phyloP scores from a whole-genome alignment of 1,140 invertebrate genomes.

The Asbolus verrucosus region DNA sequence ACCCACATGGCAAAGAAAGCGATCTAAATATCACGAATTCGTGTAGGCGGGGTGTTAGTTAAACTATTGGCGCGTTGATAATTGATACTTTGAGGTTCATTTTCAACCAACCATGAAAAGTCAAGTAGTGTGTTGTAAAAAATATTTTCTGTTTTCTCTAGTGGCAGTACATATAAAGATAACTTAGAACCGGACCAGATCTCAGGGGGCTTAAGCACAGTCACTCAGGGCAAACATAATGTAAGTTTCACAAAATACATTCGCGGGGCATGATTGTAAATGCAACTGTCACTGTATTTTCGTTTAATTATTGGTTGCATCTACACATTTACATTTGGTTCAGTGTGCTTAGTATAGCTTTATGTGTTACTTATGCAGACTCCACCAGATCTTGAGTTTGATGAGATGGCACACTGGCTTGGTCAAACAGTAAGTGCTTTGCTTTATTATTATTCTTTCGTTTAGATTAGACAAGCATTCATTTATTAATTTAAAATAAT shows the following conservation, averaged over 20 bases:
- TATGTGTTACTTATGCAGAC: constrained; percentile 68
- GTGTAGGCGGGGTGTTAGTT: too few relatives aligned
- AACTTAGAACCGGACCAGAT: constrained; percentile 76
- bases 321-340: constrained; percentile 32
- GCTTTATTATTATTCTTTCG: constrained; percentile 29
- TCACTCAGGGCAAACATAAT: constrained; percentile 57
- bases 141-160: constrained; percentile 63
- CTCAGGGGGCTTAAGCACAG: constrained; percentile 67
- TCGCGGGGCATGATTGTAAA: constrained; percentile 33
- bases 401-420: constrained; percentile 95
- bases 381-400: constrained; percentile 86
- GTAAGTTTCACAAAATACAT: constrained; percentile 51
- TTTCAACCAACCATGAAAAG: too few relatives aligned
- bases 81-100: too few relatives aligned
- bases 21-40: too few relatives aligned
- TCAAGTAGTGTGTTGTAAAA: too few relatives aligned
- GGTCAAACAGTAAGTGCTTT: constrained; percentile 67
- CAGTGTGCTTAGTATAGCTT: constrained; percentile 55
- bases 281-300: constrained; percentile 25
- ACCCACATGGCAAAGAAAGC: too few relatives aligned
- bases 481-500: too few relatives aligned
- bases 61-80: too few relatives aligned
- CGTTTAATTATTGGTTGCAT: constrained; percentile 29
- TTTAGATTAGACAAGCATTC: too few relatives aligned
- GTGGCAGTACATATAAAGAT: constrained; percentile 80